Percentiles rank a stretch among this genome's conserved stretches.
phyloP scores from a whole-genome alignment of 30 jellyfish, hydroid and myxozoan genomes.

The Aurelia aurita region DNA sequence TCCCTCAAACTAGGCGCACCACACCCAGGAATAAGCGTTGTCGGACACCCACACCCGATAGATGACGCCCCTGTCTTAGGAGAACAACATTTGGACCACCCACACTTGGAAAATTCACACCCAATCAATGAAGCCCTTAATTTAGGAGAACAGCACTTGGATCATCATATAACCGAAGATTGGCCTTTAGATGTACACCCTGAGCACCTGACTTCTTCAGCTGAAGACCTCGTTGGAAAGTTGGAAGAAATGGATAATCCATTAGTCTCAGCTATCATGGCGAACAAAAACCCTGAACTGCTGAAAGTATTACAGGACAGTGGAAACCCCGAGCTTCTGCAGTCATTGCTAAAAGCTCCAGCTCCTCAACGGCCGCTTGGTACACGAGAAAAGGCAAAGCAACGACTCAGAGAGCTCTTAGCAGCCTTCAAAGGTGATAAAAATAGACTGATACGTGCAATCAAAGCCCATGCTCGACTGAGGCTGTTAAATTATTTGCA shows the following conservation, averaged over 20 bases:
- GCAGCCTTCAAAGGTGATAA: slow-evolving; percentile 56
- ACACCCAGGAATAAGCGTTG: slow-evolving; percentile 36
- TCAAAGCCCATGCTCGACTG: slow-evolving; percentile 52
- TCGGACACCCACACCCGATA: slow-evolving; percentile 1
- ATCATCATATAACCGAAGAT: slow-evolving; percentile 35
- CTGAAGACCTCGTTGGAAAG: slow-evolving; percentile 41
- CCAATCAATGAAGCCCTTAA: neutral
- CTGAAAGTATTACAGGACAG: slow-evolving; percentile 48
- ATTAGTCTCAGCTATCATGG: slow-evolving; percentile 33
- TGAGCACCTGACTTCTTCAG: slow-evolving; percentile 43
- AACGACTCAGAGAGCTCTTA: slow-evolving; percentile 41
- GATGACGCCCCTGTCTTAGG: neutral
- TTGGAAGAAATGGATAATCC: slow-evolving; percentile 52
- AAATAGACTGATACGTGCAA: slow-evolving; percentile 44
- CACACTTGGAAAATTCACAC: neutral
- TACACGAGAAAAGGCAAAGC: slow-evolving; percentile 23
- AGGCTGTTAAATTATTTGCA: slow-evolving; percentile 27
- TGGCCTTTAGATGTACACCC: slow-evolving; percentile 61
- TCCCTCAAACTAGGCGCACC: slow-evolving; percentile 23
- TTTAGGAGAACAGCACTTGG: slow-evolving; percentile 5
- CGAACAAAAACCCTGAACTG: slow-evolving; percentile 62
- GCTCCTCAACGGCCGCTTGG: slow-evolving; percentile 12
- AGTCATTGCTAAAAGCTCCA: slow-evolving; percentile 25
- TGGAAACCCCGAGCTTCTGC: slow-evolving; percentile 65
- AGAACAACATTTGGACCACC: too few species aligned